Percentiles rank a stretch among this genome's conserved stretches.
Conservation (phyloP, 2,113 vertebrate genomes). For the Cricetomys ansorgei region DNA sequence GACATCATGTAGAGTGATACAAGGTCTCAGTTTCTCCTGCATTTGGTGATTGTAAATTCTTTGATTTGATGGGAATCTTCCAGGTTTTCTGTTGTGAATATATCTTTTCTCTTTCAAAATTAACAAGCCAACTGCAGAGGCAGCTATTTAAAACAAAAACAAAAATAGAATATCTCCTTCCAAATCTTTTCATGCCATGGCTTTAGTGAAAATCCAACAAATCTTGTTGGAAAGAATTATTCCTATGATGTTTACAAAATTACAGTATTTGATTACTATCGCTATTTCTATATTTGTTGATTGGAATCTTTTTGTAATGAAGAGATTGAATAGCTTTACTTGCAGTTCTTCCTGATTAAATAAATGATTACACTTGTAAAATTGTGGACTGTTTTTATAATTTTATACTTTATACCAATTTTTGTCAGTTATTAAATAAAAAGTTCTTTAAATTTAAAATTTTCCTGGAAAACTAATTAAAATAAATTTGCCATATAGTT, state of each 20-base stretch:
- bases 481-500: not conserved
- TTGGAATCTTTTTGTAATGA: not conserved
- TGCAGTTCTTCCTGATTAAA: not conserved
- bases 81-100: not conserved
- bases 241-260: not conserved
- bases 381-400: not conserved
- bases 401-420: not conserved
- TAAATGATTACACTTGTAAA: not conserved
- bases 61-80: too few relatives aligned
- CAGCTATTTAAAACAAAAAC: not conserved
- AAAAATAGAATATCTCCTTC: not conserved
- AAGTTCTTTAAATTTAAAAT: not conserved
- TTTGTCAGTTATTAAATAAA: not conserved
- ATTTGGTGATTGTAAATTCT: too few relatives aligned
- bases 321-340: not conserved
- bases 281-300: not conserved
- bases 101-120: not conserved
- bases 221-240: not conserved
- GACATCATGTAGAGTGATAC: accelerated
- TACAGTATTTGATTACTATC: not conserved
- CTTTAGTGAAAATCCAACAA: not conserved
- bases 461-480: not conserved
- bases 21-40: not conserved
- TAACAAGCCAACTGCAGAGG: not conserved
- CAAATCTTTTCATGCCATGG: not conserved